Base-by-base conservation (phyloP, 2,888 invertebrate species). In the Mactromeris polynyma region DNA sequence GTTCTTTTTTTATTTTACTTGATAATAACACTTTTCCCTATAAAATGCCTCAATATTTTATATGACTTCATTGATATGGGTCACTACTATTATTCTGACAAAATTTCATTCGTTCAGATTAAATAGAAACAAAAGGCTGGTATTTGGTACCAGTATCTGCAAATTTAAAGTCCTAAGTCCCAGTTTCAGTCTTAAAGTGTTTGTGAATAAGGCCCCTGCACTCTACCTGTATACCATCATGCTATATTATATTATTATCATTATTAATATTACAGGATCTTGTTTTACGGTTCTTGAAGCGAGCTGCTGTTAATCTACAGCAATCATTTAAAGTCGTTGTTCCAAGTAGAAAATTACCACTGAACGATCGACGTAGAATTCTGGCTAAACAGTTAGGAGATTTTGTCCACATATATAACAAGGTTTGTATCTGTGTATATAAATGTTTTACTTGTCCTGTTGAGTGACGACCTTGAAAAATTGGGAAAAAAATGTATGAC, bases 361-460 rank as follows among this genome's bases (percentile, higher is more conserved):
- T 96, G 17, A 94, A 94, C 83, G 96, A 96, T 85, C 90, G 96
- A 81, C 91, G 96, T 58, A 91, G 96, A 69, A 96, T 97, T 42
- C 95, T 97, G 21, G 96, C 97, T 33, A 96, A 96, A 91, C 96
- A 97, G 90, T 95, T 97, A 6, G 96, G 96, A 36, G 96, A 97
- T 86, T 97, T 97, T 94, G 96, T 97, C 19, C 96, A 96, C 86
- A 94, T 97, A 78, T 97, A 97, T 88, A 95, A 95, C 92, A 96
- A 96, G 95, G 97, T 96, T 89, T 33, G 73, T 79, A 21, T 26
- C 40, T 4, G 2, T 36, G 26, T 36, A 6, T 38, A 33, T n/a
- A 36, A 36, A 80, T 80, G 4, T 46, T 40, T 0, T 64, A 26
- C 58, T 26, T 38, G 36, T 77, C 19, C 21, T 77, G 36, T 33